Evolutionary conservation across 2,113 vertebrate species (phyloP).

Genomic region (Sminthopsis crassicaudata): DNA sequence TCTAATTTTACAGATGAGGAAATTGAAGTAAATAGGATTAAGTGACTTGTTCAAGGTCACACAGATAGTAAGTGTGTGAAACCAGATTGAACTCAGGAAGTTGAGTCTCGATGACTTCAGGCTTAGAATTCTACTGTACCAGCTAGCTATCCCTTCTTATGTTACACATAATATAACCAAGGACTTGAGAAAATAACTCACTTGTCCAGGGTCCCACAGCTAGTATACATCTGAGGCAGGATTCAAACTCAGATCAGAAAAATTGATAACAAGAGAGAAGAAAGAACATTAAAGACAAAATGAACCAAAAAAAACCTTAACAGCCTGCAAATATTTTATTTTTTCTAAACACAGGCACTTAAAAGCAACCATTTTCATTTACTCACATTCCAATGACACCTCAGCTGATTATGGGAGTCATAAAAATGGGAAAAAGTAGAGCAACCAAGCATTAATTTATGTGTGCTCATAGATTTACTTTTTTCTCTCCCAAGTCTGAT

Average conservation of each 20-base stretch:
- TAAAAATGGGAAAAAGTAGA: neutral
- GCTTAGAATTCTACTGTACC: neutral
- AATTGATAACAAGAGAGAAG: neutral
- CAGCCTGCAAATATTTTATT: neutral
- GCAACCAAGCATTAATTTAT: neutral
- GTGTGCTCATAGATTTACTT: slow-evolving; percentile 27
- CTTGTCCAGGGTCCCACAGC: neutral
- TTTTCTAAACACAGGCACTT: slow-evolving; percentile 16
- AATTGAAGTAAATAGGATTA: neutral
- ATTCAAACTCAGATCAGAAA: neutral
- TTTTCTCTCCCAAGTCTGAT: slow-evolving; percentile 54
- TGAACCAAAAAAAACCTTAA: slow-evolving; percentile 28
- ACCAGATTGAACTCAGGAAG: neutral
- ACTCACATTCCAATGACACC: neutral
- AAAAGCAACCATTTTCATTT: slow-evolving; percentile 16
- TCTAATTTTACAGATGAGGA: neutral
- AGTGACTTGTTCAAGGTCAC: neutral
- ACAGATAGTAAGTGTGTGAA: neutral
- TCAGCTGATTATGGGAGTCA: neutral
- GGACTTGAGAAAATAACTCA: neutral
- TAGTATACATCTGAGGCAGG: neutral
- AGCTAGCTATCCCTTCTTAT: neutral
- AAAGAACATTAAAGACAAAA: neutral
- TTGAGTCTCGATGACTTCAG: neutral
- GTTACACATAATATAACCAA: no score